Conservation (phyloP, 2,888 invertebrate genomes). For the Acheta domesticus region DNA sequence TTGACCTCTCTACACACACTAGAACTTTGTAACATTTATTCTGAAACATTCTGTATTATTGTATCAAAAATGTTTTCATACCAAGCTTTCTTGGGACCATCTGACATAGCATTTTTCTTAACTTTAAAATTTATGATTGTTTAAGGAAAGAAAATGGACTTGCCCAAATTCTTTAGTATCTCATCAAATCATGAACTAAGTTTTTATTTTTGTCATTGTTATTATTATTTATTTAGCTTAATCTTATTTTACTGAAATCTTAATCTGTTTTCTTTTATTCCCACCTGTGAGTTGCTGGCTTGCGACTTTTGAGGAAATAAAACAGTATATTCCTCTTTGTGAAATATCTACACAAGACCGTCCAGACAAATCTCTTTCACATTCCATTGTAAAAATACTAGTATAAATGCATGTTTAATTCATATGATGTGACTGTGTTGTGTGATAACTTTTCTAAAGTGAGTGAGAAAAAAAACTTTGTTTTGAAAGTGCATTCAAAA, state of each 20-base stretch:
- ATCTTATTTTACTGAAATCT: constrained; percentile 2
- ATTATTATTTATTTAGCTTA: background rate
- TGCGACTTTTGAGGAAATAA: background rate
- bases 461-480: background rate
- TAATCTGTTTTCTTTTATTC: background rate
- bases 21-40: too few relatives aligned
- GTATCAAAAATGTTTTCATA: background rate
- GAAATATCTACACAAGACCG: constrained; percentile 29
- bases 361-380: constrained; percentile 26
- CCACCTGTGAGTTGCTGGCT: constrained; percentile 6
- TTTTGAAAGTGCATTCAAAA: background rate
- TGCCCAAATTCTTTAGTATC: too few relatives aligned
- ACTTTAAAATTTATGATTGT: too few relatives aligned
- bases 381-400: constrained; percentile 26
- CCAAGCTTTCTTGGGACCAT: background rate
- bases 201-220: background rate
- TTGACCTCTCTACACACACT: too few relatives aligned
- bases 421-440: constrained; percentile 19
- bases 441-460: constrained; percentile 21
- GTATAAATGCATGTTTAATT: constrained; percentile 12
- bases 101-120: too few relatives aligned
- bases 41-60: too few relatives aligned
- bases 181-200: background rate
- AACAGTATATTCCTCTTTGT: background rate
- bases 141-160: too few relatives aligned